Evolutionary conservation across 2,113 vertebrate genomes (phyloP).

Genomic region (Spilogale gracilis): DNA sequence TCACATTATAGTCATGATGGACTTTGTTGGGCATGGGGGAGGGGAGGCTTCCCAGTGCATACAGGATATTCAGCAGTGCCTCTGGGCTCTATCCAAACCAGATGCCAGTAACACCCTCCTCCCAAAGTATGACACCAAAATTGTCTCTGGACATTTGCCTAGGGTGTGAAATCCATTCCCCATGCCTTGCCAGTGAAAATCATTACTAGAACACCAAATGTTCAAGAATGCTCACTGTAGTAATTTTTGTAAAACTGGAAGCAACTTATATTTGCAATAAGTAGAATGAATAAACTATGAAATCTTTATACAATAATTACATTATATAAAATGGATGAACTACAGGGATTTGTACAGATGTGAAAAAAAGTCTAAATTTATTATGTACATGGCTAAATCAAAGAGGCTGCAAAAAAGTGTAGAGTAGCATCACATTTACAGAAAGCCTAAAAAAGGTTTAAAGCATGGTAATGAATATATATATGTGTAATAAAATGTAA

Average conservation of each 20-base stretch:
- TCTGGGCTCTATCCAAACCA: not conserved
- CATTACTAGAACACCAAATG: not conserved
- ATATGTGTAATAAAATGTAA: not conserved
- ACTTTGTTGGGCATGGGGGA: fast-evolving
- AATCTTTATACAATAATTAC: not conserved
- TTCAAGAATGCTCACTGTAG: not conserved
- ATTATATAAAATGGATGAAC: constrained; percentile 29
- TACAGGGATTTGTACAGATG: not conserved
- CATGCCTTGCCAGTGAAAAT: not conserved
- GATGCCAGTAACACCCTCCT: not conserved
- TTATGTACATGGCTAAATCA: not conserved
- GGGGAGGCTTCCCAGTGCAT: not conserved
- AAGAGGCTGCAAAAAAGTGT: not conserved
- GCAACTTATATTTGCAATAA: constrained; percentile 13
- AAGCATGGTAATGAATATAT: not conserved
- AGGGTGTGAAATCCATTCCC: not conserved
- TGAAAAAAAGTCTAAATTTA: not conserved
- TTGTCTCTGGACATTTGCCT: not conserved
- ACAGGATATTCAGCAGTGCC: not conserved
- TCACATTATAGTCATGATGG: not conserved
- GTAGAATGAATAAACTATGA: not conserved
- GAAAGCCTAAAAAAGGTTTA: constrained; percentile 4
- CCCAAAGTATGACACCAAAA: not conserved
- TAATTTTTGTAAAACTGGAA: not conserved
- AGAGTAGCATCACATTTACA: constrained; percentile 14